Conservation (phyloP, 2,797 vertebrate genomes). For the Botia kubotai region DNA sequence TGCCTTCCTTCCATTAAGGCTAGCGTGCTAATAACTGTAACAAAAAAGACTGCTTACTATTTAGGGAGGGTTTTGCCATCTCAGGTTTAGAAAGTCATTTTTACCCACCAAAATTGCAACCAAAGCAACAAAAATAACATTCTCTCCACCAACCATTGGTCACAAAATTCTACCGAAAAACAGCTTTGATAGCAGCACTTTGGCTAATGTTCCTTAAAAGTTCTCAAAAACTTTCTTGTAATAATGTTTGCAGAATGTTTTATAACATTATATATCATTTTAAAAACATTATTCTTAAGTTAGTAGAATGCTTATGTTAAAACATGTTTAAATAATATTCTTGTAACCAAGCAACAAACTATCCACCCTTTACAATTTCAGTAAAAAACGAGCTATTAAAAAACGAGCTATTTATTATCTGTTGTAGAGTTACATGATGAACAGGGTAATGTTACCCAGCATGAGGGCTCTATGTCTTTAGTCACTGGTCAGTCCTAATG, state of each 20-base stretch:
- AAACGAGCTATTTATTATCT: background rate
- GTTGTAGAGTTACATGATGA: slow-evolving; percentile 6
- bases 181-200: no score
- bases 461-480: slow-evolving; percentile 37
- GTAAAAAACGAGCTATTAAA: background rate
- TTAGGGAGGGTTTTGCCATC: background rate
- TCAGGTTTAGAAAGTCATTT: slow-evolving; percentile 2
- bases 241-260: no score
- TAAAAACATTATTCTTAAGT: no score
- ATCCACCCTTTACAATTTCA: background rate
- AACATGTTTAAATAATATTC: no score
- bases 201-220: no score
- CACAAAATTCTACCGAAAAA: no score
- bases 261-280: no score
- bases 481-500: slow-evolving; percentile 60
- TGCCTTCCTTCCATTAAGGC: slow-evolving; percentile 13
- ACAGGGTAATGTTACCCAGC: slow-evolving; percentile 8
- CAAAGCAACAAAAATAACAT: no score
- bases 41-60: slow-evolving; percentile 37
- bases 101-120: background rate
- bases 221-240: no score
- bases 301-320: no score
- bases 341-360: no score
- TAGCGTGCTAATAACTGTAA: slow-evolving; percentile 24
- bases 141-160: no score